A percentile compares a stretch with the other conserved stretches of the same genome.
Evolutionary conservation across 1,140 invertebrate species (phyloP).

Genomic region (Diorhabda sublineata): DNA sequence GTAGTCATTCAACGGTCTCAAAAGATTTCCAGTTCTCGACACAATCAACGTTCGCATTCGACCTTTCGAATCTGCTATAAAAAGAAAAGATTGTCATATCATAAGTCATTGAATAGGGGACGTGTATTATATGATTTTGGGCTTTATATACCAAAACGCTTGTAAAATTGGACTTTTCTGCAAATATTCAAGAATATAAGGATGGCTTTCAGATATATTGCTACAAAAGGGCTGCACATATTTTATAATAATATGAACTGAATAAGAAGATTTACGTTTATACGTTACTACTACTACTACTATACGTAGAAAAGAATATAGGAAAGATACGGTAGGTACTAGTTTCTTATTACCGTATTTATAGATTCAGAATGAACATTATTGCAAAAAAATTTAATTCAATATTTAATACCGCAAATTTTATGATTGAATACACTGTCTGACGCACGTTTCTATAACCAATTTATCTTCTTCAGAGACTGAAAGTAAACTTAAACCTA

Average conservation of each 20-base stretch:
- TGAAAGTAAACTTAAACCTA: too few relatives aligned
- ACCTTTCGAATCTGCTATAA: slow-evolving; percentile 5
- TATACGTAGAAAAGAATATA: neutral
- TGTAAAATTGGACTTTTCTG: slow-evolving; percentile 2
- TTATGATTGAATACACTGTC: too few relatives aligned
- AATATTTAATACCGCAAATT: too few relatives aligned
- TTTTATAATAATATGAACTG: slow-evolving; percentile 1
- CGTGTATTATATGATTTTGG: slow-evolving; percentile 2
- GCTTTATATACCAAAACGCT: slow-evolving; percentile 2
- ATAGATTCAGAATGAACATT: too few relatives aligned
- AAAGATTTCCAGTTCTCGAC: neutral
- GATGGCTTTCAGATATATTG: slow-evolving; percentile 2
- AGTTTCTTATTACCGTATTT: too few relatives aligned
- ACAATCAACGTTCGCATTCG: neutral
- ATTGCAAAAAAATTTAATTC: too few relatives aligned
- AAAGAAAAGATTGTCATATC: slow-evolving; percentile 11
- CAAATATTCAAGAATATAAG: slow-evolving; percentile 1
- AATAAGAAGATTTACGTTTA: neutral
- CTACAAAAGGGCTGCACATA: neutral
- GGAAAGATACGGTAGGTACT: too few relatives aligned
- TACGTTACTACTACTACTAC: neutral
- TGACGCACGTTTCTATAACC: too few relatives aligned
- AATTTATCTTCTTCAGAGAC: too few relatives aligned
- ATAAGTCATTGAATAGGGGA: slow-evolving; percentile 4
- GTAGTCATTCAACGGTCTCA: neutral